Conservation (phyloP, 2,113 vertebrate genomes). For the Salvelinus alpinus region DNA sequence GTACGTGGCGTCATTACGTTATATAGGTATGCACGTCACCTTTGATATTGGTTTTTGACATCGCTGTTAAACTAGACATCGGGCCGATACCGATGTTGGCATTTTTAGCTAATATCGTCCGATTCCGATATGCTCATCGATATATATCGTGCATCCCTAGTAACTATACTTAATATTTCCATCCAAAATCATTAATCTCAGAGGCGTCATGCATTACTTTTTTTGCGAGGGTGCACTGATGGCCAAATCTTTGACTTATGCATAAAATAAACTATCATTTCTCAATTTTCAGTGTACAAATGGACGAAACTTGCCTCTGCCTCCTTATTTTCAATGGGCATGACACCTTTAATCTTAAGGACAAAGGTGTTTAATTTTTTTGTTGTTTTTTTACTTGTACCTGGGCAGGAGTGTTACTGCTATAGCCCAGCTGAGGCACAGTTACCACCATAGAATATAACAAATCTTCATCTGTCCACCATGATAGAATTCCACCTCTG, state of each 20-base stretch:
- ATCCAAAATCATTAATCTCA: background rate
- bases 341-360: background rate
- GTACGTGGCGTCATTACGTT: no score
- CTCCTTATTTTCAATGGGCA: background rate
- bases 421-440: constrained; percentile 50
- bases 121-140: no score
- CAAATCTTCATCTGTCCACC: constrained; percentile 76
- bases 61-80: no score
- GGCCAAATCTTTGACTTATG: no score
- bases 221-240: background rate
- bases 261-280: no score
- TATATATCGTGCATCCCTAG: no score
- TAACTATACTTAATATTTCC: background rate
- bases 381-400: constrained; percentile 31
- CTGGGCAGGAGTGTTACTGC: constrained; percentile 37
- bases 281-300: no score
- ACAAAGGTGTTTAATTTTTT: background rate
- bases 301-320: no score
- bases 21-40: no score
- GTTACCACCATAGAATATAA: constrained; percentile 53
- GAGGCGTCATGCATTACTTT: background rate
- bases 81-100: no score
- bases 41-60: no score
- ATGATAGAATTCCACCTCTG: constrained; percentile 73
- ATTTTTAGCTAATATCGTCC: no score